Evolutionary conservation across 2,888 invertebrate species (phyloP), one percentile per base, ranked within the genome.

Genomic region (Mimumesa dahlbomi): DNA sequence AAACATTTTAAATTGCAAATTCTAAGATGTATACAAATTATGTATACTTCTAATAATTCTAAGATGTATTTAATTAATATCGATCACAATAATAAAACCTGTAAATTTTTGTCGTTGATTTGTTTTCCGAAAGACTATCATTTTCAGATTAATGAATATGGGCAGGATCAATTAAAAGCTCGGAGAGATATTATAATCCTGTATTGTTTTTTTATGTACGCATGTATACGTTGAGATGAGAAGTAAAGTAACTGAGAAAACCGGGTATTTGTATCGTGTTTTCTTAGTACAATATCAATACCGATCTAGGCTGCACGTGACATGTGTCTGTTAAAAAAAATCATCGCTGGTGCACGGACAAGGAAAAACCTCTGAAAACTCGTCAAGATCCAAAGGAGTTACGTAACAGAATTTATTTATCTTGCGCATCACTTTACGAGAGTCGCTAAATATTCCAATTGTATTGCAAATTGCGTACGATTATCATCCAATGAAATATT

Each of bases 291-390:
- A 19, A 16, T 25, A 34, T 45, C 38, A 63, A 19, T 25, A 11
- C 14, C 7, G 36, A 36, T 18, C 34, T 19, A 7, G 5, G 22
- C 45, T 68, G 53, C 42, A 7, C 3, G 29, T 45, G 58, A 66
- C 68, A n/a, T 11, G 16, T 14, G 36, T 58, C 42, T 25, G 38
- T 49, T 58, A 22, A 40, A 42, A 18, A 14, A 19, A 36, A 19
- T n/a, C 21, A 42, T 53, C 66, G 66, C 16, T 53, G 31, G 25
- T 49, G 19, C 38, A 65, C 4, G 42, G 13, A 0, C 21, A 22
- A 19, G 16, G 25, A 7, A 42, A 42, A 53, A 38, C 36, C 7
- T 46, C 13, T 2, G 22, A n/a, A 29, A 52, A 6, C 16, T 21
- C 46, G 52, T 53, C 40, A 14, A 18, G 2, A 13, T 4, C 6